A percentile compares a stretch with the other conserved stretches of the same genome.
These are phyloP conservation scores for Falco naumanni DNA, from an alignment of 2,797 vertebrate species.

Conservation along the genomic window DNA sequence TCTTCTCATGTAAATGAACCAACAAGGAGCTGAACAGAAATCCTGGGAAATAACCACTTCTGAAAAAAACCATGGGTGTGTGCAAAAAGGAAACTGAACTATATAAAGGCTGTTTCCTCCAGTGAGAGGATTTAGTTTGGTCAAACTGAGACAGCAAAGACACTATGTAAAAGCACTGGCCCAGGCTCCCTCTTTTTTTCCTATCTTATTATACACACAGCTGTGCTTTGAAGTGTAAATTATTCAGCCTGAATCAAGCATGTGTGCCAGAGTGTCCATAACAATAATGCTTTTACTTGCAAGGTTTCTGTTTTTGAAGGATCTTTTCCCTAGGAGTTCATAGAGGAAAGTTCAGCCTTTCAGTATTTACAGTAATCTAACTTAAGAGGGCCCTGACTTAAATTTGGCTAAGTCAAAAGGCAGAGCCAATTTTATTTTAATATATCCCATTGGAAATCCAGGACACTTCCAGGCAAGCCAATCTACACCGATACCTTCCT, in stretches of 20 bases:
- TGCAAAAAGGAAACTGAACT: conserved; percentile 29
- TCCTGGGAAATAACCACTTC: conserved; percentile 49
- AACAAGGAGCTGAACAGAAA: conserved; percentile 41
- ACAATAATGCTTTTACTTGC: conserved; percentile 16
- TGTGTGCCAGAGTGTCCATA: background rate
- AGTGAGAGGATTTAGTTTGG: background rate
- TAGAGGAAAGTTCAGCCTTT: background rate
- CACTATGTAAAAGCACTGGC: background rate
- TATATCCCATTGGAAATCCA: background rate
- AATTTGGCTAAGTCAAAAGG: background rate
- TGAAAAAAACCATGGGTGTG: conserved; percentile 18
- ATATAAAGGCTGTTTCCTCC: conserved; percentile 21
- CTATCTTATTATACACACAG: background rate
- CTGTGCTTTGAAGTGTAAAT: conserved; percentile 48
- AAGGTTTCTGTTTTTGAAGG: background rate
- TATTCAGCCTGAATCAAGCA: background rate
- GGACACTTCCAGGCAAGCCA: background rate
- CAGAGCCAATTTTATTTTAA: background rate
- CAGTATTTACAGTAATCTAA: background rate
- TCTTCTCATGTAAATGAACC: background rate
- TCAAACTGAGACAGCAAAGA: conserved; percentile 31
- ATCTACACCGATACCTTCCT: background rate
- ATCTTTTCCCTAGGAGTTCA: background rate
- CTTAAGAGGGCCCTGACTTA: background rate
- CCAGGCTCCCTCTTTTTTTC: background rate